Base-by-base conservation (phyloP, 2,888 invertebrate species). In the Ormyrus rosae region DNA sequence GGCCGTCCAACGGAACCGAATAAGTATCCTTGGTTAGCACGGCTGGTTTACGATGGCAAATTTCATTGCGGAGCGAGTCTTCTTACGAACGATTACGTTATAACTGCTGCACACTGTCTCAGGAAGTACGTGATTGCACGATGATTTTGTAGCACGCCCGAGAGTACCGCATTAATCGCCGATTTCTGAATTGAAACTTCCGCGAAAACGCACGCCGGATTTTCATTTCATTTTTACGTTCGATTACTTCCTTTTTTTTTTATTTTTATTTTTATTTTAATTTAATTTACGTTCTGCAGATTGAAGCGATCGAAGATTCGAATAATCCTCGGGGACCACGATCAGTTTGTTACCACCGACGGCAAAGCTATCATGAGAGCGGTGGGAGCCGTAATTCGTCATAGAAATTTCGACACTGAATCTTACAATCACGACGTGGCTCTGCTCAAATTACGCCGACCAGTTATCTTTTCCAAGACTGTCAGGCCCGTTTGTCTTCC, bases 351-450 rank as follows among this genome's bases (percentile, higher is more conserved):
- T 48, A 96, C 95, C 0, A 93, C 94, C 0, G 96, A 96, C 88
- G 94, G 95, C 8, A 93, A 94, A 5, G 96, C 96, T 13, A 94
- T 96, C 86, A 96, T 96, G 94, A 92, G 96, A 82, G 95, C 96
- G 0, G 96, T 97, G 13, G 94, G 95, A 46, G 92, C 95, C 55
- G 94, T 97, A 77, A 94, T 96, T 69, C 93, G 95, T 45, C 96
- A 97, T 86, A 93, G 95, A 72, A 96, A 95, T 90, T 97, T 97
- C 89, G 96, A 97, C 89, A 94, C 95, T 2, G 95, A 96, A 86
- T 95, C 96, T 0, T 97, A 96, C 89, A 96, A 96, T 90, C 96
- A 97, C 89, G 96, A 97, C 88, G 96, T 97, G 71, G 96, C 96
- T 0, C 91, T 97, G 74, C 91, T 97, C 34, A 95, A 94, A 86